Conservation (phyloP, 1,140 invertebrate species). For the Drosophila tsacasi region DNA sequence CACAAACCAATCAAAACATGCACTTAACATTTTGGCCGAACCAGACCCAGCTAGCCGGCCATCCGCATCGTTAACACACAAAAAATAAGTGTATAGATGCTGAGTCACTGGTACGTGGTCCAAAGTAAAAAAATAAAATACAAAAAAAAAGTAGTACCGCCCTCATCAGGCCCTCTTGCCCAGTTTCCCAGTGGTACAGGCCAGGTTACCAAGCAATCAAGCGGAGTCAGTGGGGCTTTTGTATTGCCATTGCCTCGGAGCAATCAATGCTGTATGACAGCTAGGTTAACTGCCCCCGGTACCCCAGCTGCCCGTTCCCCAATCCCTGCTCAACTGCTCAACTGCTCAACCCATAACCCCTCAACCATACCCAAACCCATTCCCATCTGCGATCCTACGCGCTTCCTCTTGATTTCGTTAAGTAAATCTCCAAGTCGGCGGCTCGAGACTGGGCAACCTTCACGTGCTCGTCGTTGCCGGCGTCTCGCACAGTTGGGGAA, state of each 20-base stretch:
- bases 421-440: constrained; percentile 73
- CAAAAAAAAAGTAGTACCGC: constrained; percentile 19
- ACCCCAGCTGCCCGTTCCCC: not conserved
- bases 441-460: constrained; percentile 68
- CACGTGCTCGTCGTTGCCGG: constrained; percentile 57
- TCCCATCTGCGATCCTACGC: constrained; percentile 64
- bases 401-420: constrained; percentile 83
- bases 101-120: constrained; percentile 63
- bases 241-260: constrained; percentile 63
- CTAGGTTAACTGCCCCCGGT: constrained; percentile 71
- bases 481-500: constrained; percentile 14
- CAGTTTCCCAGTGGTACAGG: constrained; percentile 4
- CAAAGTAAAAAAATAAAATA: constrained; percentile 21
- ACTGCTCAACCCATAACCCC: constrained; percentile 11
- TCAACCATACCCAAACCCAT: not conserved
- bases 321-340: not conserved
- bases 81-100: constrained; percentile 43
- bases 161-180: constrained; percentile 24
- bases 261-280: constrained; percentile 83
- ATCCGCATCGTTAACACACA: constrained; percentile 60
- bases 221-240: constrained; percentile 53
- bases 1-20: constrained; percentile 80
- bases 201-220: constrained; percentile 56
- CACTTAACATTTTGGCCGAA: constrained; percentile 74
- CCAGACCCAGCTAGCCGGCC: constrained; percentile 26